Evolutionary conservation across 2,888 invertebrate genomes (phyloP).

Genomic region (Drosophila paracracens): DNA sequence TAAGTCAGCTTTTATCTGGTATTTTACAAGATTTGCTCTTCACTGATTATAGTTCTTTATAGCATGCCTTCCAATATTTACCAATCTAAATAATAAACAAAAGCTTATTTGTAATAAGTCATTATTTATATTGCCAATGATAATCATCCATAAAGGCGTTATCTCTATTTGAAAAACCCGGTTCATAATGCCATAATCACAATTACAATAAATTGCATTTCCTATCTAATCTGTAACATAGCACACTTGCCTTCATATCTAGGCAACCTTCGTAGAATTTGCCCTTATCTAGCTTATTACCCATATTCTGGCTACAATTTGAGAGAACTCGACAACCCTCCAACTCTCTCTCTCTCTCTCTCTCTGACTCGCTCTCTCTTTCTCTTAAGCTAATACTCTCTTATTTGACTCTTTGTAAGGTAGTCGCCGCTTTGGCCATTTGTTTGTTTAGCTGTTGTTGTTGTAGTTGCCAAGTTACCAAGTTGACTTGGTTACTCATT

Average conservation of each 20-base stretch:
- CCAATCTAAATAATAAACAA: neutral
- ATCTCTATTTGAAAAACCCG: neutral
- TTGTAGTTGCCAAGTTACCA: slow-evolving; percentile 74
- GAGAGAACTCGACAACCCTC: slow-evolving; percentile 39
- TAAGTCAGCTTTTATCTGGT: neutral
- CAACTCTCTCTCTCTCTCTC: neutral
- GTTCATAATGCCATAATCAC: neutral
- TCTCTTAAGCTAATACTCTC: slow-evolving; percentile 34
- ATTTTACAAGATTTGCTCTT: neutral
- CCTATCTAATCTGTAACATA: slow-evolving; percentile 31
- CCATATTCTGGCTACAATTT: neutral
- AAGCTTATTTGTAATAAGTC: neutral
- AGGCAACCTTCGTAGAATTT: slow-evolving; percentile 42
- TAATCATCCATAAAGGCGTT: neutral
- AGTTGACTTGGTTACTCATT: slow-evolving; percentile 79
- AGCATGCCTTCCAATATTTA: neutral
- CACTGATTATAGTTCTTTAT: neutral
- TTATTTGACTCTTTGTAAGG: slow-evolving; percentile 19
- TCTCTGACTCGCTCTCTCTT: too few relatives aligned
- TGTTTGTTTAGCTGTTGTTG: slow-evolving; percentile 28
- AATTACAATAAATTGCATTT: slow-evolving; percentile 11
- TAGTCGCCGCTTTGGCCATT: slow-evolving; percentile 13
- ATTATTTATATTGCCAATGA: neutral
- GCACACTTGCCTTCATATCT: slow-evolving; percentile 18
- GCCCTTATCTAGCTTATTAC: slow-evolving; percentile 12